These are phyloP conservation scores for Bombycilla garrulus DNA, from an alignment of 2,113 vertebrate genomes.

Conservation along the genomic window DNA sequence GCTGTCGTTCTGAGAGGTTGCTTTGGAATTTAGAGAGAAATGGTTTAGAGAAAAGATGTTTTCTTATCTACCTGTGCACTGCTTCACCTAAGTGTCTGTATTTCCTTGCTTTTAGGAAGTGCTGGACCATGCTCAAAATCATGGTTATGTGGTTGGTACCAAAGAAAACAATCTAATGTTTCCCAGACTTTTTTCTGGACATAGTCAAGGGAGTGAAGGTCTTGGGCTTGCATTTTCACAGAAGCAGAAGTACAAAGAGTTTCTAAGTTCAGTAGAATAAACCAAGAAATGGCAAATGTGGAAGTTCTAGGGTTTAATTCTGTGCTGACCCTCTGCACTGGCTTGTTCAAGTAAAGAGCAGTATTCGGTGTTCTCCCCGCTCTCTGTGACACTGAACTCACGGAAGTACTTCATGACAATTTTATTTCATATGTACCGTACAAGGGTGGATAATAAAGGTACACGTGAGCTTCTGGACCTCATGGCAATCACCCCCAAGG, in stretches of 20 bases:
- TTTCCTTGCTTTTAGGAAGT: background rate
- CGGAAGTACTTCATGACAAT: background rate
- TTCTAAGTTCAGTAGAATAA: background rate
- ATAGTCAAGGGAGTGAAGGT: background rate
- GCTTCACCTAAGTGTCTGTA: background rate
- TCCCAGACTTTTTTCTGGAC: background rate
- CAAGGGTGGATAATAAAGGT: background rate
- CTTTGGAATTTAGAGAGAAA: background rate
- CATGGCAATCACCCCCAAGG: background rate
- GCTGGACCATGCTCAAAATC: background rate
- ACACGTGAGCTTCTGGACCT: background rate
- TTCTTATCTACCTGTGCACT: background rate
- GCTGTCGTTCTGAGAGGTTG: background rate
- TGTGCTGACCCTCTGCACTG: background rate
- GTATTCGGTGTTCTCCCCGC: background rate
- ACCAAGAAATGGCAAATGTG: background rate
- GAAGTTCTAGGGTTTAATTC: background rate
- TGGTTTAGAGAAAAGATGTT: background rate
- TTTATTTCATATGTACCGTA: fast-evolving
- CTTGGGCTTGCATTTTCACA: background rate
- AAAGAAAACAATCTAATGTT: background rate
- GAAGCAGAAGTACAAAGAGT: background rate
- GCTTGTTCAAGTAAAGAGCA: background rate
- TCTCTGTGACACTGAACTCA: background rate
- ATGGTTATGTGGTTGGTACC: background rate